Base-by-base conservation (phyloP, 2,797 vertebrate genomes). In the Epinephelus malabaricus region DNA sequence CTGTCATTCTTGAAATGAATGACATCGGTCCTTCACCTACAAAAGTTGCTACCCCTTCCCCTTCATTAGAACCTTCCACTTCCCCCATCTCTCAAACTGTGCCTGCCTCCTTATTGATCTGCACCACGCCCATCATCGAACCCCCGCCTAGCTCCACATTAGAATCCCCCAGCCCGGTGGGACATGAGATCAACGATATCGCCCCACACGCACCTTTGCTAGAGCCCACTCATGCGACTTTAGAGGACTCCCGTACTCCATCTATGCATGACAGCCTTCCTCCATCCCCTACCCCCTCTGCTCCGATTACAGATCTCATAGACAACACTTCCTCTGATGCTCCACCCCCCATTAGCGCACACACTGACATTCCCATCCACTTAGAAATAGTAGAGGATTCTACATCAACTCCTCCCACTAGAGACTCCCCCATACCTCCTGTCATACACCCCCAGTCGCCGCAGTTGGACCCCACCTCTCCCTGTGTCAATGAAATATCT, bases 91-190 rank as follows among this genome's bases (percentile, higher is more conserved):
- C 80, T 38, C 76, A 85, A 21, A 64, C 67, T 5, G 46, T 69
- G 49, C 86, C 90, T 10, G 58, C 81, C 11, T 74, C 87, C 17
- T 70, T 73, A 25, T 30, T 89, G 69, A 89, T 88, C 63, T 79
- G 85, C 71, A 88, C 90, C 72, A 84, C 82, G 3, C 89, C 91
- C 13, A 65, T 81, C 67, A 79, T 89, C 1, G 89, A 92, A 63
- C 86, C 89, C 17, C 82, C 68, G 2, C 88, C 91, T 0, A 80
- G 78, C 76, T 78, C 85, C 34, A 84, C 62, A 0, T 53, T 87
- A 25, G 91, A 92, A 43, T 91, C 90, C 21, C 88, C 91, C 0
- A 60, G 86, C 40, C 74, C 55, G 0, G 13, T 43, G 19, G 78
- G 34, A 4, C 77, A 83, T 7, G 88, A 92, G 25, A 66, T 69